These are phyloP conservation scores for Nannoperca obscura DNA, from an alignment of 2,797 vertebrate genomes.

Conservation along the genomic window DNA sequence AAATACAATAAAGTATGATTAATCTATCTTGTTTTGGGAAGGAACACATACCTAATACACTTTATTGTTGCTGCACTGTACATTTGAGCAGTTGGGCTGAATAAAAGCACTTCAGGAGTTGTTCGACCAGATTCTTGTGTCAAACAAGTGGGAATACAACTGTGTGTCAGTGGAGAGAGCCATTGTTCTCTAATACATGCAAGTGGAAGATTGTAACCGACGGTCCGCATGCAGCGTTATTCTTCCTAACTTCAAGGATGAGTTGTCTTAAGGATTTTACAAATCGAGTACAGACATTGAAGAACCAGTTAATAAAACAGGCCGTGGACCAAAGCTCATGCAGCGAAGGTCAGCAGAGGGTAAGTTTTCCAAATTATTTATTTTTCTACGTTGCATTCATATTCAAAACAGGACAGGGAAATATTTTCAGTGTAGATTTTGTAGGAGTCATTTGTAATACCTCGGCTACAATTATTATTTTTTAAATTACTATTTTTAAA, in stretches of 20 bases:
- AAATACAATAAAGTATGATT: background rate
- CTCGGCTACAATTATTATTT: background rate
- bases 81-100: slow-evolving; percentile 12
- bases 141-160: background rate
- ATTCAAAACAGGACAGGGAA: background rate
- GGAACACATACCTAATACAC: background rate
- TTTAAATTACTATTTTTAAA: background rate
- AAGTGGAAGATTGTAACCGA: background rate
- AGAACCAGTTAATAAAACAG: slow-evolving; percentile 26
- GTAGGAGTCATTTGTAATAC: background rate
- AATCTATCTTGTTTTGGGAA: too few relatives aligned
- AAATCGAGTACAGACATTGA: slow-evolving; percentile 40
- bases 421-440: background rate
- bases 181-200: background rate
- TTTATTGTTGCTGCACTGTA: background rate
- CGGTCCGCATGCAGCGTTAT: background rate
- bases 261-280: slow-evolving; percentile 41
- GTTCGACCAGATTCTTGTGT: slow-evolving; percentile 60
- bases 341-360: slow-evolving; percentile 46
- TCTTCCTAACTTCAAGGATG: slow-evolving; percentile 49
- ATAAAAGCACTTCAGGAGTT: slow-evolving; percentile 10
- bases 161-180: background rate
- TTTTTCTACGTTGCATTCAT: background rate
- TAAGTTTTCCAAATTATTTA: slow-evolving; percentile 28
- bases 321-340: background rate